These are phyloP conservation scores for Cheilosia impressa DNA, from an alignment of 2,888 invertebrate species.

Conservation along the genomic window DNA sequence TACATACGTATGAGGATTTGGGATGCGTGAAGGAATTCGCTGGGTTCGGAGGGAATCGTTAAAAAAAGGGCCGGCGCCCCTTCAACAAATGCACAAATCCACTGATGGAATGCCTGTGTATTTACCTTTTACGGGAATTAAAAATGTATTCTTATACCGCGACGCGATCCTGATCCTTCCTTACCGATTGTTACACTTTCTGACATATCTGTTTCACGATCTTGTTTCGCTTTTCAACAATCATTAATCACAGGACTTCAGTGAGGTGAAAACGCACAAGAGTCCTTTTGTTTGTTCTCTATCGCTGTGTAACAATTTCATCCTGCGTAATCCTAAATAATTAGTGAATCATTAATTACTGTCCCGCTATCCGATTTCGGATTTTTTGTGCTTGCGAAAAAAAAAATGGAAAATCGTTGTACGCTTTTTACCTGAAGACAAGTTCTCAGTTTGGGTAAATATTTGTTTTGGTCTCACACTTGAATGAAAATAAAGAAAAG, in stretches of 20 bases:
- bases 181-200: slow-evolving; percentile 64
- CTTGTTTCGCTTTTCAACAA: slow-evolving; percentile 73
- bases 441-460: slow-evolving; percentile 71
- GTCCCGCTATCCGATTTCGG: slow-evolving; percentile 75
- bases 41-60: slow-evolving; percentile 11
- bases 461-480: slow-evolving; percentile 77
- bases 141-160: slow-evolving; percentile 20
- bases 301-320: slow-evolving; percentile 61
- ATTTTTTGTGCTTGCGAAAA: slow-evolving; percentile 65
- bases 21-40: slow-evolving; percentile 36
- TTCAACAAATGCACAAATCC: slow-evolving; percentile 11
- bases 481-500: slow-evolving; percentile 38
- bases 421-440: slow-evolving; percentile 49
- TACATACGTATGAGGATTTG: slow-evolving; percentile 13
- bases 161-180: slow-evolving; percentile 63
- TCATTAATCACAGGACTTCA: slow-evolving; percentile 76
- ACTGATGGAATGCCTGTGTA: slow-evolving; percentile 7
- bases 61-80: slow-evolving; percentile 21
- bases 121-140: slow-evolving; percentile 32
- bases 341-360: slow-evolving; percentile 78
- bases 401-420: slow-evolving; percentile 15
- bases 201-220: slow-evolving; percentile 74
- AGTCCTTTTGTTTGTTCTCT: slow-evolving; percentile 35
- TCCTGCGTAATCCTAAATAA: slow-evolving; percentile 78
- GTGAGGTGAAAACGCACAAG: slow-evolving; percentile 56